These are phyloP conservation scores for Exocentrus adspersus DNA, from an alignment of 2,888 invertebrate species.

Conservation along the genomic window DNA sequence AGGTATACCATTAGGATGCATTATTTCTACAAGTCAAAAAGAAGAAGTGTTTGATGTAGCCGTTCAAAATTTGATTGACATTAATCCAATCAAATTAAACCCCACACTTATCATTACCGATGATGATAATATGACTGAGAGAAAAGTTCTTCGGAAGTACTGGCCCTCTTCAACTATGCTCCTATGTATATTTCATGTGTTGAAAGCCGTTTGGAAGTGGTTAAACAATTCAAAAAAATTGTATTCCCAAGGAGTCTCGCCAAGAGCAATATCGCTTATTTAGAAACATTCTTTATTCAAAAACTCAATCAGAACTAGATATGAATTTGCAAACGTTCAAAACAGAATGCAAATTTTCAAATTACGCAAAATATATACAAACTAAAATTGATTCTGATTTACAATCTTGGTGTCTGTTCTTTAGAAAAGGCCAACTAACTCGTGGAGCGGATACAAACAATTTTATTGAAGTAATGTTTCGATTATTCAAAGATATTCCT, in stretches of 20 bases:
- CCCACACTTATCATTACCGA: conserved; percentile 19
- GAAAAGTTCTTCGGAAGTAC: conserved; percentile 21
- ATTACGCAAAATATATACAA: conserved; percentile 19
- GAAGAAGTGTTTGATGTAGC: conserved; percentile 1
- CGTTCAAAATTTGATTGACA: conserved; percentile 13
- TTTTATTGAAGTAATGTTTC: conserved; percentile 32
- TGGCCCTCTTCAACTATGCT: conserved; percentile 23
- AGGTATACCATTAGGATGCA: conserved; percentile 17
- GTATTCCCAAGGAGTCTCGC: conserved; percentile 8
- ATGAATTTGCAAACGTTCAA: conserved; percentile 6
- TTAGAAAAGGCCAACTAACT: conserved; percentile 18
- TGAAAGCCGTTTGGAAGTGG: conserved; percentile 25
- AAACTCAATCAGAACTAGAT: conserved; percentile 11
- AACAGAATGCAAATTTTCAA: conserved; percentile 20
- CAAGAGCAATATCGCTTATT: conserved; percentile 9
- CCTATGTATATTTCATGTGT: conserved; percentile 24
- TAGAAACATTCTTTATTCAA: conserved; percentile 1
- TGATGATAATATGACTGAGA: conserved; percentile 25
- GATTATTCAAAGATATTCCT: conserved; percentile 33
- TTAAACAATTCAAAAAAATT: conserved; percentile 17
- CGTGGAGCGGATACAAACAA: conserved; percentile 34
- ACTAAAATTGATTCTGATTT: conserved; percentile 13
- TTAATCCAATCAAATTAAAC: conserved; percentile 5
- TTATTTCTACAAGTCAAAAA: conserved; percentile 9
- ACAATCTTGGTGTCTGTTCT: conserved; percentile 21